phyloP scores from a whole-genome alignment of 2,888 invertebrate genomes.

The Exocentrus adspersus region DNA sequence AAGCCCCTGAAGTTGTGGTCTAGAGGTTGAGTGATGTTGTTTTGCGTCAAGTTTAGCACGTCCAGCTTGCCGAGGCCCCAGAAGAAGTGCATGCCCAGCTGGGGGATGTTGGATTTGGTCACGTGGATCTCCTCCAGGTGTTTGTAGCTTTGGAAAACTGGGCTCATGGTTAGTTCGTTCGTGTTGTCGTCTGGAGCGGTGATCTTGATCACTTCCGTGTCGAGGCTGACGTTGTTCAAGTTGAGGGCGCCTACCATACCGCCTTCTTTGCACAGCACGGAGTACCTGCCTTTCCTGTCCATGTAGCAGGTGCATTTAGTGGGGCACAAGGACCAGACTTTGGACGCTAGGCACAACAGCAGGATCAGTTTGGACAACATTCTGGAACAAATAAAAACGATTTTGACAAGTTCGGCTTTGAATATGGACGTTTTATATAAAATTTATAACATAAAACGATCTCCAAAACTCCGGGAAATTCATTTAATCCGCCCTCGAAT shows the following conservation, averaged over 20 bases:
- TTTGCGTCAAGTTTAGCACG: conserved; percentile 76
- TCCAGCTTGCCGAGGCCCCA: conserved; percentile 74
- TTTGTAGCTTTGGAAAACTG: conserved; percentile 69
- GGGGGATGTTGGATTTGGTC: conserved; percentile 80
- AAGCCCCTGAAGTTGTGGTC: conserved; percentile 81
- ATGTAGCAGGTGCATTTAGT: conserved; percentile 70
- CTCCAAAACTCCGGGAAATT: conserved; percentile 9
- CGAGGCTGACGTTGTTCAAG: conserved; percentile 68
- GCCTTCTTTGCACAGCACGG: conserved; percentile 71
- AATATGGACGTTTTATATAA: conserved; percentile 5
- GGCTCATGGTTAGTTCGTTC: conserved; percentile 77
- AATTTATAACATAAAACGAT: conserved; percentile 6
- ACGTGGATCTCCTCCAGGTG: conserved; percentile 78
- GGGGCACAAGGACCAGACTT: conserved; percentile 66
- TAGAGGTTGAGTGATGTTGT: conserved; percentile 78
- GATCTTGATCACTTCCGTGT: conserved; percentile 71
- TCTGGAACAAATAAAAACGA: conserved; percentile 47
- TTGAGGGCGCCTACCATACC: conserved; percentile 73
- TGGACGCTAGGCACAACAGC: conserved; percentile 25
- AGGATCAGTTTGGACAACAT: conserved; percentile 43
- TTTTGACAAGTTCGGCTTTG: too few relatives aligned
- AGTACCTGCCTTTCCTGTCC: conserved; percentile 68
- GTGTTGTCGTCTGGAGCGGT: conserved; percentile 71
- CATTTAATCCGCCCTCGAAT: conserved; percentile 16
- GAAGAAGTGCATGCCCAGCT: conserved; percentile 81